Evolutionary conservation across 2,888 invertebrate genomes (phyloP).

Genomic region (Rotaria sp.): DNA sequence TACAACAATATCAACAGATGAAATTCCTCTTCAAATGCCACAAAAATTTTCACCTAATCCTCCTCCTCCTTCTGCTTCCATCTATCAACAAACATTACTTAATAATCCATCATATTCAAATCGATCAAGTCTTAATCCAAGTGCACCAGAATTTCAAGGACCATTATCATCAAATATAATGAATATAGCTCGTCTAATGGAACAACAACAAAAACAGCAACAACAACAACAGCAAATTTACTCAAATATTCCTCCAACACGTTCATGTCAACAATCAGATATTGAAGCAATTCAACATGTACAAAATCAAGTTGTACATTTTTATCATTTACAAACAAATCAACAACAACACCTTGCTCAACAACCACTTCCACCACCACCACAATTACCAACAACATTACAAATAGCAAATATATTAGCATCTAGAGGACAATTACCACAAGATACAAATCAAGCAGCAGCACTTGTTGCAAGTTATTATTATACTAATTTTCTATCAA

Average conservation of each 20-base stretch:
- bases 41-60: neutral
- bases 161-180: conserved; percentile 8
- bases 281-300: conserved; percentile 12
- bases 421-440: conserved; percentile 7
- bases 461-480: neutral
- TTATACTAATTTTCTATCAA: neutral
- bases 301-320: conserved; percentile 11
- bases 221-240: neutral
- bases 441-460: conserved; percentile 16
- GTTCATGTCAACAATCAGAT: neutral
- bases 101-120: neutral
- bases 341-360: neutral
- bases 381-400: neutral
- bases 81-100: neutral
- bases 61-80: no score
- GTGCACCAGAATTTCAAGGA: conserved; percentile 16
- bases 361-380: neutral
- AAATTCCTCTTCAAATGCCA: neutral
- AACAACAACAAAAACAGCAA: neutral
- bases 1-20: neutral
- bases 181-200: neutral
- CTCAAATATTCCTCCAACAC: neutral
- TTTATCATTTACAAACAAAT: neutral
- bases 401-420: conserved; percentile 21
- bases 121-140: neutral